Evolutionary conservation across 2,797 vertebrate genomes (phyloP), one percentile per base, ranked within the genome.

Genomic region (Gymnodraco acuticeps): DNA sequence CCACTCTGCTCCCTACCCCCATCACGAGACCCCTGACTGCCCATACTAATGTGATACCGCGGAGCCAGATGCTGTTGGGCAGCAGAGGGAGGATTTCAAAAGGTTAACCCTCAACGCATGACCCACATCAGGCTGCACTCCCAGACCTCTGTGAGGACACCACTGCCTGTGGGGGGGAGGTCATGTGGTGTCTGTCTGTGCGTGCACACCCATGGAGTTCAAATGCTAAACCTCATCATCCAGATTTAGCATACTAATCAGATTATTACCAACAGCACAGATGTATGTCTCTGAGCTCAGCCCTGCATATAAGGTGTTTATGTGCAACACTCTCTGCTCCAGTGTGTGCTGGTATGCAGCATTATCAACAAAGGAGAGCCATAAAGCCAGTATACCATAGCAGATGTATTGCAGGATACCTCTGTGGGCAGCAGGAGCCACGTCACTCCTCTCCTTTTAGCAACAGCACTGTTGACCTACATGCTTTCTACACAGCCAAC

Each of bases 401-500:
- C 91, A 87, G 87, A 88, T 90, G 81, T 52, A 81, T 52, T 71
- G 90, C 84, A 75, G 84, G 87, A 88, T 86, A 87, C 86, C 85
- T 89, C 87, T 81, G 91, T 92, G 91, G 92, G 89, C 89, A 93
- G 91, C 86, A 61, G 75, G 60, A 89, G 90, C 93, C 92, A 93
- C 93, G 93, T 94, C 93, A 93, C 90, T 85, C 73, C 77, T 90
- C 90, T 90, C 70, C 84, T 92, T 91, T 90, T 92, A 91, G 93
- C 92, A 91, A 93, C 92, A 91, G 88, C 65, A 64, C 82, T 27
- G 87, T 71, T 92, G 94, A 95, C 94, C 93, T 95, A 93, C 89
- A 95, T 93, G 93, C 78, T 84, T 87, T 79, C 68, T 67, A 81
- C 83, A 84, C 80, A 63, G 75, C 81, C 61, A 68, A 74, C 78